Conservation (phyloP, 2,888 invertebrate genomes). For the Schrankia costaestrigalis region DNA sequence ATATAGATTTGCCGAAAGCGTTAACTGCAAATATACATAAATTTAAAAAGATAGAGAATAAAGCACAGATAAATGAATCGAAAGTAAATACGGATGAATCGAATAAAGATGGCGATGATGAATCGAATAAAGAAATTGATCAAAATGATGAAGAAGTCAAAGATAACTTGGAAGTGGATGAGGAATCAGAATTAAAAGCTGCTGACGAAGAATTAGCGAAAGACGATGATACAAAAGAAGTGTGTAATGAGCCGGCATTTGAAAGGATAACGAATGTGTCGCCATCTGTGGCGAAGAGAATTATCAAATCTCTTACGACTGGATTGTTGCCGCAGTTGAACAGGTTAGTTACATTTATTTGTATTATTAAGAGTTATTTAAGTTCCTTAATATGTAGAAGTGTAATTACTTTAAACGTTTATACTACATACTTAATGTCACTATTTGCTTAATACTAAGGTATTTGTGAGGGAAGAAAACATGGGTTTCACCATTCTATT, state of each 20-base stretch:
- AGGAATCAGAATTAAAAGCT: conserved; percentile 56
- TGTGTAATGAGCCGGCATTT: conserved; percentile 54
- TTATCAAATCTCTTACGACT: conserved; percentile 85
- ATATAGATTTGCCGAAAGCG: conserved; percentile 59
- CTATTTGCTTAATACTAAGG: too few relatives aligned
- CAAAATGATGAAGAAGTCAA: conserved; percentile 29
- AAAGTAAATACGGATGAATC: conserved; percentile 24
- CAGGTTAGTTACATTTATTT: conserved; percentile 57
- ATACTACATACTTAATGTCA: too few relatives aligned
- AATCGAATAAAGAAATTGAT: conserved; percentile 21
- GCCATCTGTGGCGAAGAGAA: conserved; percentile 86
- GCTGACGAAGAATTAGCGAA: conserved; percentile 62
- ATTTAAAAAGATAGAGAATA: conserved; percentile 28
- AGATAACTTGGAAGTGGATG: conserved; percentile 39
- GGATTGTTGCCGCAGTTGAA: conserved; percentile 91
- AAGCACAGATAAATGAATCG: conserved; percentile 36
- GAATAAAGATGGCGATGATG: conserved; percentile 5
- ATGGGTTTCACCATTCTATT: too few relatives aligned
- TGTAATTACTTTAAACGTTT: too few relatives aligned
- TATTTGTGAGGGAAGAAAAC: too few relatives aligned
- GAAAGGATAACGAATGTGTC: conserved; percentile 80
- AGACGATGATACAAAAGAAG: conserved; percentile 52
- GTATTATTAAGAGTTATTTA: too few relatives aligned
- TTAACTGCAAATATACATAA: conserved; percentile 47
- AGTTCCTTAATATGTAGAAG: too few relatives aligned